phyloP scores from a whole-genome alignment of 2,888 invertebrate species.

The Athalia circularis region DNA sequence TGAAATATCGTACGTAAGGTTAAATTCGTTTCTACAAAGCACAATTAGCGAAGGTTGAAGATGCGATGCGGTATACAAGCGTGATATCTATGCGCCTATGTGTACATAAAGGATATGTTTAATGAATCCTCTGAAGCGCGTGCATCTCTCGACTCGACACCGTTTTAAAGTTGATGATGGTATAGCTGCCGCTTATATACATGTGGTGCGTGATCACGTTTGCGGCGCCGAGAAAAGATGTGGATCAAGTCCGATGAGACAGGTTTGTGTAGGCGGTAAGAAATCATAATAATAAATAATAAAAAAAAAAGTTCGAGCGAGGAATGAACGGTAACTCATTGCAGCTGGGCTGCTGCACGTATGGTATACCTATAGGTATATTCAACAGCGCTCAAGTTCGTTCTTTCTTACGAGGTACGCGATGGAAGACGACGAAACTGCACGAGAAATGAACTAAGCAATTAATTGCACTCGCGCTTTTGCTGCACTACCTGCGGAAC shows the following conservation, averaged over 20 bases:
- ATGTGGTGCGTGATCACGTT: constrained; percentile 51
- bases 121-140: constrained; percentile 22
- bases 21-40: too few relatives aligned
- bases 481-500: constrained; percentile 51
- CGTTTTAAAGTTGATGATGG: constrained; percentile 12
- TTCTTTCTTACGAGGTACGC: neutral
- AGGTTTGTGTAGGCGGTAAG: constrained; percentile 55
- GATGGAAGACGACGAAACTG: constrained; percentile 33
- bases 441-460: constrained; percentile 64
- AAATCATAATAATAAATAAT: constrained; percentile 47
- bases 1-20: too few relatives aligned
- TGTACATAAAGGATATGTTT: constrained; percentile 42
- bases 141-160: constrained; percentile 9
- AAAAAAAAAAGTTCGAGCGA: constrained; percentile 50
- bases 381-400: neutral
- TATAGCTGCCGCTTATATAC: neutral
- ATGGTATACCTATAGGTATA: neutral
- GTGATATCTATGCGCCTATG: neutral
- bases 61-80: neutral
- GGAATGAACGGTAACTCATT: constrained; percentile 63
- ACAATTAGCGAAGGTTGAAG: too few relatives aligned
- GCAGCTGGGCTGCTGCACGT: constrained; percentile 51
- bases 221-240: constrained; percentile 51
- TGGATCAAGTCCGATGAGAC: constrained; percentile 53
- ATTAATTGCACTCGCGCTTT: constrained; percentile 68